Base-by-base conservation (phyloP, 2,888 invertebrate genomes). In the Macrosoma leucophasiata region DNA sequence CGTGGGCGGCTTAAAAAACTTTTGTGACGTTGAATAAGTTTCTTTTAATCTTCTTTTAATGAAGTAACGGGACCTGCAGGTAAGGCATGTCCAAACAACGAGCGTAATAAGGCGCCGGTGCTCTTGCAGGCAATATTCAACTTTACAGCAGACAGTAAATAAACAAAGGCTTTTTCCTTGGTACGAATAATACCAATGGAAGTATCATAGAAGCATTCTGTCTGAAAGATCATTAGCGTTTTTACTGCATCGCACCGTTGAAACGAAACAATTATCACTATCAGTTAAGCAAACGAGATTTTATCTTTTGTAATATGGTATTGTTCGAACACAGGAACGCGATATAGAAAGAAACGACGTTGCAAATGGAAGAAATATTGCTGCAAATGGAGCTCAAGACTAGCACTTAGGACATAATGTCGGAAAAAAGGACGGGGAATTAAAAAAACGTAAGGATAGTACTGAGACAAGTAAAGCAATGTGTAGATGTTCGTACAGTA, bases 41-140 rank as follows among this genome's bases (percentile, higher is more conserved):
- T 64, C 49, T 62, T 64, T 63, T 71, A 73, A 73, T 73, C 70
- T 68, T 62, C 62, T 70, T 75, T 73, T 75, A 73, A 74, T 74
- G 66, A 75, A 75, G 66, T 74, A 70, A 58, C 60, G 50, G 55
- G 52, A 42, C 50, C 48, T 7, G 40, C 49, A 48, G 66, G 65
- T 68, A 67, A 58, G 58, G 62, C 52, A 61, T 46, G 59, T 55
- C 38, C n/a, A n/a, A n/a, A n/a, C n/a, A n/a, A n/a, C n/a, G n/a
- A n/a, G n/a, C n/a, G n/a, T n/a, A n/a, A n/a, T n/a, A n/a, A n/a
- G n/a, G n/a, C n/a, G n/a, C n/a, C n/a, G n/a, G n/a, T n/a, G n/a
- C n/a, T n/a, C n/a, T n/a, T n/a, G n/a, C n/a, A n/a, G n/a, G n/a
- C n/a, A n/a, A n/a, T n/a, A n/a, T n/a, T n/a, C n/a, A n/a, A n/a